Evolutionary conservation across 2,113 vertebrate genomes (phyloP).

Genomic region (Cygnus atratus): DNA sequence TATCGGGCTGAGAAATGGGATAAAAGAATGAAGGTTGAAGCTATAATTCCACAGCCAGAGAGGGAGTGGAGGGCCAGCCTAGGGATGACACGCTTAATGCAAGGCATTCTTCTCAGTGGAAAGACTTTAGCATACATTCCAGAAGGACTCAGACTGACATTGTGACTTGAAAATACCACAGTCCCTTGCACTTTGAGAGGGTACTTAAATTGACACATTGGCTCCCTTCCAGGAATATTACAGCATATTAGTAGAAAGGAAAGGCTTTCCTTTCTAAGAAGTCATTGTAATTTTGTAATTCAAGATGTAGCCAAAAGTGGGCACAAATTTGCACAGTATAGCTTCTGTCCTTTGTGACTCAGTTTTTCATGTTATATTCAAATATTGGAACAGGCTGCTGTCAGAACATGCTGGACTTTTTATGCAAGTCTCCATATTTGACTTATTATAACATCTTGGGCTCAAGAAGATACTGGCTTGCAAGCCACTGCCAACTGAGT

Average conservation of each 20-base stretch:
- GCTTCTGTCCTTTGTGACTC: slow-evolving; percentile 25
- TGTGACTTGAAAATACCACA: slow-evolving; percentile 37
- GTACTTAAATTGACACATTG: slow-evolving; percentile 18
- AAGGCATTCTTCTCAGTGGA: slow-evolving; percentile 42
- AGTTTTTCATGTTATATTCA: slow-evolving; percentile 15
- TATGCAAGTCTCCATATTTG: neutral
- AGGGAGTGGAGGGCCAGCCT: neutral
- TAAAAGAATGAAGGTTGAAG: slow-evolving; percentile 34
- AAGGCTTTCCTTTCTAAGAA: slow-evolving; percentile 58
- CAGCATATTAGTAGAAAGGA: neutral
- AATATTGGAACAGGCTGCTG: slow-evolving; percentile 10
- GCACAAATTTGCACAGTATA: neutral
- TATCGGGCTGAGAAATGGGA: slow-evolving; percentile 1
- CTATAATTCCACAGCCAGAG: neutral
- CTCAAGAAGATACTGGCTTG: neutral
- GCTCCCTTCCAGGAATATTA: slow-evolving; percentile 44
- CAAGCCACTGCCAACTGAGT: neutral
- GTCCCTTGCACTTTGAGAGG: neutral
- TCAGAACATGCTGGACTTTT: neutral
- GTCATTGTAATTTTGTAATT: slow-evolving; percentile 51
- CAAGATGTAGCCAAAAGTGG: slow-evolving; percentile 48
- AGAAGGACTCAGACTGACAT: neutral
- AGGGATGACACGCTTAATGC: slow-evolving; percentile 34
- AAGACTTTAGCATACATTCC: slow-evolving; percentile 58
- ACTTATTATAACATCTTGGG: neutral